Base-by-base conservation (phyloP, 2,888 invertebrate species). In the Ectemnius cavifrons region DNA sequence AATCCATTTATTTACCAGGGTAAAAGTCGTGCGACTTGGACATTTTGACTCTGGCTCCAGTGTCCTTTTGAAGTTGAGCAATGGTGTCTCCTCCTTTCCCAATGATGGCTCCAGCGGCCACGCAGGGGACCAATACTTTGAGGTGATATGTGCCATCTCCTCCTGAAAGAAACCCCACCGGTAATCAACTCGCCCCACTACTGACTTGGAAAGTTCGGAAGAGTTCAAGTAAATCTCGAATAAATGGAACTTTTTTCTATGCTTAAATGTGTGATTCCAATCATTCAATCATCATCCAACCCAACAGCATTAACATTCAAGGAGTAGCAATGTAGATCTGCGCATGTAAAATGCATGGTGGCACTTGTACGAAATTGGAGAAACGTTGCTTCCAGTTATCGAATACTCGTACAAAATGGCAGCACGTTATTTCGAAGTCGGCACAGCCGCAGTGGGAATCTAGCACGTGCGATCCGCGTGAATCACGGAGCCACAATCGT, bases 1-100 rank as follows among this genome's bases (percentile, higher is more conserved):
- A 4, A n/a, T 47, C n/a, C 13, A 47, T 37, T 16, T 52, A 52
- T 52, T 37, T 92, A 99, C 99, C 99, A 92, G 99, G 99, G 93
- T 99, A 99, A 92, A 97, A 98, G 91, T 99, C 99, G 90, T 98
- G 98, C 67, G 98, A 97, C 93, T 99, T 99, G 88, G 99, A 99
- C 99, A 99, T 99, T 94, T 99, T 99, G 86, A 99, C 97, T 88
- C 98, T 94, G 86, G 99, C 98, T 86, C 98, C 98, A 67, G 98
- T 97, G 91, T 99, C 99, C 92, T 98, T 98, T 92, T 99, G 99
- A 89, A 99, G 93, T 91, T 98, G 97, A 87, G 98, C 98, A 92
- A 99, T 99, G 73, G 99, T 98, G 92, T 99, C 99, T 84, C 99
- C 99, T 60, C 99, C 99, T 92, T 99, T 99, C 89, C 99, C 99